phyloP scores from a whole-genome alignment of 2,888 invertebrate genomes.

The Heliconius cydno region DNA sequence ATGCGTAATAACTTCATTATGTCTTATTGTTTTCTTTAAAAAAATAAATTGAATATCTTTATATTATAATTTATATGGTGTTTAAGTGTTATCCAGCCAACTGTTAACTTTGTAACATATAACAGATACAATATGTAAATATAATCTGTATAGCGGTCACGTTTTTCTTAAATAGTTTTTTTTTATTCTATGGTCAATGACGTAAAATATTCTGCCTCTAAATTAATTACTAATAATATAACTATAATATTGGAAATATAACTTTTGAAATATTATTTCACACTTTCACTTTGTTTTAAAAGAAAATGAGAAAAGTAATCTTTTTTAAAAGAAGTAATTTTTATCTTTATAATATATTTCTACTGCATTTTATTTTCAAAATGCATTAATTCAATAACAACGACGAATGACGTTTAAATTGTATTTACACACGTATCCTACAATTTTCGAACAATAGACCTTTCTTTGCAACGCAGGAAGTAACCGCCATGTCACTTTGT shows the following conservation, averaged over 20 bases:
- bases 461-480: background rate
- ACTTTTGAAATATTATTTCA: too few species aligned
- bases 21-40: background rate
- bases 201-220: too few species aligned
- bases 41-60: background rate
- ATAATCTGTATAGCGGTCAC: background rate
- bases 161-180: background rate
- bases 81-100: too few species aligned
- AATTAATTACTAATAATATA: too few species aligned
- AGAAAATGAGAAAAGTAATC: too few species aligned
- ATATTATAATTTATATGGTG: background rate
- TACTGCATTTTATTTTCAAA: background rate
- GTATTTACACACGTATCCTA: background rate
- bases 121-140: background rate
- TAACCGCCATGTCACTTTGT: background rate
- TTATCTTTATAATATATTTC: background rate
- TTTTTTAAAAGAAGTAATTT: background rate
- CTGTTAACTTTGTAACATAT: too few species aligned
- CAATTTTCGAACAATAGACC: conserved; percentile 2
- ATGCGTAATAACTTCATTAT: background rate
- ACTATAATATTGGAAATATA: too few species aligned
- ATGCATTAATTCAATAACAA: background rate
- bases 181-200: too few species aligned
- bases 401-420: background rate
- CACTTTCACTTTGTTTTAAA: too few species aligned